These are phyloP conservation scores for Sebastes fasciatus DNA, from an alignment of 2,113 vertebrate genomes.

Conservation along the genomic window DNA sequence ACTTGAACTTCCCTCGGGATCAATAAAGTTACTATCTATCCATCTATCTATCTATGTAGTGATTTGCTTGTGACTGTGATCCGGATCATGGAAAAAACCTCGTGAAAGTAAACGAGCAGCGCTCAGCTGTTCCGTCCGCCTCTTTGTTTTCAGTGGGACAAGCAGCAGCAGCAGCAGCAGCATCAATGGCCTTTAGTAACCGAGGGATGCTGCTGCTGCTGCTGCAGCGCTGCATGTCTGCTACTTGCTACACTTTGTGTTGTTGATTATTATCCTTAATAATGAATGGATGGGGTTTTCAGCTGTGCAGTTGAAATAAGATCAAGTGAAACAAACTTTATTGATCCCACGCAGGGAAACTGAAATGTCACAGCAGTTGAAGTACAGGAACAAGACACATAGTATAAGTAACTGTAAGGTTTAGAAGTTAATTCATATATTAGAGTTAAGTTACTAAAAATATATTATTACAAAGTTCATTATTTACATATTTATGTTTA, in stretches of 20 bases:
- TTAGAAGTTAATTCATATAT: too few species aligned
- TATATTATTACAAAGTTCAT: too few species aligned
- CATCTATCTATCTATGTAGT: too few species aligned
- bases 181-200: neutral
- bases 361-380: neutral
- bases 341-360: too few species aligned
- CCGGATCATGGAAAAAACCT: neutral
- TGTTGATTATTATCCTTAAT: too few species aligned
- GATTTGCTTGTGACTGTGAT: neutral
- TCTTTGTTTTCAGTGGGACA: slow-evolving; percentile 69
- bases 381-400: neutral
- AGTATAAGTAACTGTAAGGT: neutral
- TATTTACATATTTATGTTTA: too few species aligned
- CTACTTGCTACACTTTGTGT: neutral
- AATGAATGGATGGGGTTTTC: accelerated
- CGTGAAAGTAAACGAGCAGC: neutral
- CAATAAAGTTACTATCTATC: too few species aligned
- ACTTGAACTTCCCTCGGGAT: too few species aligned
- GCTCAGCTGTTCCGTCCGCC: slow-evolving; percentile 35
- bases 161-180: neutral
- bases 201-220: neutral
- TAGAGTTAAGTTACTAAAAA: too few species aligned
- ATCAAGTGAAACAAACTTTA: neutral
- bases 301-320: neutral
- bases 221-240: neutral